These are phyloP conservation scores for Cotesia typhae DNA, from an alignment of 1,140 invertebrate genomes.

Conservation along the genomic window DNA sequence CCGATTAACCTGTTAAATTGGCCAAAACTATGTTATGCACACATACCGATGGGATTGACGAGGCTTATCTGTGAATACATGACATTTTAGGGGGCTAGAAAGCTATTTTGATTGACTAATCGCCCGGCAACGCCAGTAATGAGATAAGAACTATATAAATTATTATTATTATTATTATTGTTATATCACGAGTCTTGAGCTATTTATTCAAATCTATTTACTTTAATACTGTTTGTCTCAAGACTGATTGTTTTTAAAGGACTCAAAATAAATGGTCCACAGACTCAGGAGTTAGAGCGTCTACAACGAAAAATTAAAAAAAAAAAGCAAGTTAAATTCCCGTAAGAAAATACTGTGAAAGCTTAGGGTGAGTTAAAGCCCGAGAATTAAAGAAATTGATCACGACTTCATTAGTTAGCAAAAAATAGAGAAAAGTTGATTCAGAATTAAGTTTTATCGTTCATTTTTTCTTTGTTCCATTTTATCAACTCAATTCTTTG, in stretches of 20 bases:
- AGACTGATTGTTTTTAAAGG: constrained; percentile 20
- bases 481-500: neutral
- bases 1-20: constrained; percentile 29
- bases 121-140: no score
- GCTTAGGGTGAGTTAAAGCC: constrained; percentile 13
- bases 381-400: constrained; percentile 15
- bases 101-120: constrained; percentile 17
- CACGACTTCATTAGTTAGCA: constrained; percentile 22
- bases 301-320: constrained; percentile 8
- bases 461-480: neutral
- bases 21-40: constrained; percentile 23
- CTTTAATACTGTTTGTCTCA: neutral
- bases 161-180: neutral
- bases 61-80: constrained; percentile 8
- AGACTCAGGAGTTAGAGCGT: neutral
- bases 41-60: constrained; percentile 17
- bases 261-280: constrained; percentile 7
- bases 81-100: constrained; percentile 15
- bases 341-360: constrained; percentile 44
- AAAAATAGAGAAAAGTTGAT: constrained; percentile 3
- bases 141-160: no score
- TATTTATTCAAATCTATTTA: constrained; percentile 13
- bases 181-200: constrained; percentile 1
- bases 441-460: constrained; percentile 8
- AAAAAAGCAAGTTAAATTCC: constrained; percentile 42